These are phyloP conservation scores for Myopa testacea DNA, from an alignment of 2,888 invertebrate species.

Conservation along the genomic window DNA sequence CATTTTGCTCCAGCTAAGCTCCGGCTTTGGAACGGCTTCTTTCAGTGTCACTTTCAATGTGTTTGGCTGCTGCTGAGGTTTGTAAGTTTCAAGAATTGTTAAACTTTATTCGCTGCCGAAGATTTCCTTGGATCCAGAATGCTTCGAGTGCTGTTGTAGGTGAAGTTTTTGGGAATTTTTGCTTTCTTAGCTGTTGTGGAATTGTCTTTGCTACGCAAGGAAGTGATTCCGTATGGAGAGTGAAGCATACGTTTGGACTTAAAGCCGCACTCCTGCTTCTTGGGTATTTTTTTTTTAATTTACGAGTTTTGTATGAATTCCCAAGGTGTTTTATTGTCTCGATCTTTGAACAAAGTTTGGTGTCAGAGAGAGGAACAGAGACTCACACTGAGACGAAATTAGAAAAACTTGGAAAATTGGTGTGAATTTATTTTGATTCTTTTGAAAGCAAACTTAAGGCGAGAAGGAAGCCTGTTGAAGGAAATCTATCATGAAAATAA, in stretches of 20 bases:
- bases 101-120: background rate
- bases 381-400: no score
- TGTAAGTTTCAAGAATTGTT: background rate
- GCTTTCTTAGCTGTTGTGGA: background rate
- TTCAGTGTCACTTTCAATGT: no score
- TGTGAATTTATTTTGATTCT: background rate
- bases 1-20: background rate
- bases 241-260: background rate
- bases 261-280: background rate
- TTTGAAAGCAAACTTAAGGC: background rate
- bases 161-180: background rate
- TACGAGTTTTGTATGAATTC: background rate
- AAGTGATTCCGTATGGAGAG: background rate
- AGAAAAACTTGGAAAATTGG: background rate
- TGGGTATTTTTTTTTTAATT: background rate
- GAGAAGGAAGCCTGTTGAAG: background rate
- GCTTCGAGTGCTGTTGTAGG: background rate
- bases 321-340: background rate
- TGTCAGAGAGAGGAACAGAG: background rate
- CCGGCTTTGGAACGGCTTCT: background rate
- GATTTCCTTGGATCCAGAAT: background rate
- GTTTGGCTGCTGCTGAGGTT: background rate
- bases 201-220: no score
- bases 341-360: background rate
- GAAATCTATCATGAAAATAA: background rate